Evolutionary conservation across 2,113 vertebrate species (phyloP).

Genomic region (Gracilinanus agilis): DNA sequence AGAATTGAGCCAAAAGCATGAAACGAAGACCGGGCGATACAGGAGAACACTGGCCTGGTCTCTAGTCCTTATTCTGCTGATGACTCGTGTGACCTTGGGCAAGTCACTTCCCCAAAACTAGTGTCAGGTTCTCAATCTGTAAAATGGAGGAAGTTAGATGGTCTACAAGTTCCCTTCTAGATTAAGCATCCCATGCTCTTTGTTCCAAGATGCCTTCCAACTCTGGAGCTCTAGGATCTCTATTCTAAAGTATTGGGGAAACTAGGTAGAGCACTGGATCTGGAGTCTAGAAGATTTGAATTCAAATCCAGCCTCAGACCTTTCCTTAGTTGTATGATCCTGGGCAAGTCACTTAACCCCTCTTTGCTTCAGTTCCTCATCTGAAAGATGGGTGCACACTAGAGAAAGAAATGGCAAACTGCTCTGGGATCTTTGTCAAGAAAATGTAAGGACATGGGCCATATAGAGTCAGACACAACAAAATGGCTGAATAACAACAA

Average conservation of each 20-base stretch:
- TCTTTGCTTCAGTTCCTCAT: too few species aligned
- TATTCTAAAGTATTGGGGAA: neutral
- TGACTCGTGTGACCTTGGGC: neutral
- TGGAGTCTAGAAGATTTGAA: too few species aligned
- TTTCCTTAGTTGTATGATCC: too few species aligned
- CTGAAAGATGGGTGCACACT: too few species aligned
- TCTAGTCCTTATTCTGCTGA: conserved; percentile 9
- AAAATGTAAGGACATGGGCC: too few species aligned
- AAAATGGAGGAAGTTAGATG: neutral
- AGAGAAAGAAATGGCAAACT: too few species aligned
- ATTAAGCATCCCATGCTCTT: neutral
- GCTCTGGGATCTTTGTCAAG: too few species aligned
- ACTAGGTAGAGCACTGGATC: too few species aligned
- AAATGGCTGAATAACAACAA: too few species aligned
- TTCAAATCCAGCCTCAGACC: too few species aligned
- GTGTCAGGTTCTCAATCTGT: neutral
- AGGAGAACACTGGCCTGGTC: neutral
- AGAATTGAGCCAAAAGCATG: accelerated
- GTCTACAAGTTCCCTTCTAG: neutral
- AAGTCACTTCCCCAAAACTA: neutral
- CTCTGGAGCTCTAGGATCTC: neutral
- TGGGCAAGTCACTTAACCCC: too few species aligned
- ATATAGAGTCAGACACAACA: too few species aligned
- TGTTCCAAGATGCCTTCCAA: neutral
- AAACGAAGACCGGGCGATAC: neutral